Evolutionary conservation across 2,113 vertebrate species (phyloP), one percentile per base, ranked within the genome.

Genomic region (Ifrita kowaldi): DNA sequence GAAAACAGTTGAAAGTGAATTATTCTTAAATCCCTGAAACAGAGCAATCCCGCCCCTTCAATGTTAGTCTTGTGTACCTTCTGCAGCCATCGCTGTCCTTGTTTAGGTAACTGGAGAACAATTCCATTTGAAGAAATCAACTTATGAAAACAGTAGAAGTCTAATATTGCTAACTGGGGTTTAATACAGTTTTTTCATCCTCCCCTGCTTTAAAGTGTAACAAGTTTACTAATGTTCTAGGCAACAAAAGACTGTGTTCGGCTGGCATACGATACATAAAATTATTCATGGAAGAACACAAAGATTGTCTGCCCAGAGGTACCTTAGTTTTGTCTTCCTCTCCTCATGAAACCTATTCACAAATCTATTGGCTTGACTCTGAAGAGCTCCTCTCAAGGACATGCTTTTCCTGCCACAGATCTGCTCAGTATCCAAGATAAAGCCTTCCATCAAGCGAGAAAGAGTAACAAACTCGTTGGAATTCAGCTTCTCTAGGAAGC

Each of bases 311-410:
- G 21, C 13, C 5, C 80, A 87, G 62, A 73, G 21, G 77, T 97
- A 99, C 99, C 99, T 98, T 73, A 99, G 98, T 87, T 99, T 99
- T 33, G 98, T 99, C 97, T 99, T 99, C 94, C 99, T 98, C 55
- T 99, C 99, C 59, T 99, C 99, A 21, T 99, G 99, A 98, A 99
- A 99, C 78, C 99, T 98, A 75, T 99, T 99, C 64, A 99, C 99
- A 91, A 99, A 99, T 96, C 98, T 99, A 87, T 99, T 99, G 94
- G 99, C 99, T 97, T 99, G 99, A 80, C 99, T 99, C 97, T 99
- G 99, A 93, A 99, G 99, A 32, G 99, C 98, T 96, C 99, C 99
- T 97, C 99, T 95, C 92, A 99, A 97, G 62, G 99, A 99, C 94
- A 98, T 98, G 37, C 99, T 99, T 92, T 98, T 98, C 81, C 99